Percentiles rank a stretch among this genome's conserved stretches.
These are phyloP conservation scores for Fistularia commersonii DNA, from an alignment of 2,797 vertebrate species.

Conservation along the genomic window DNA sequence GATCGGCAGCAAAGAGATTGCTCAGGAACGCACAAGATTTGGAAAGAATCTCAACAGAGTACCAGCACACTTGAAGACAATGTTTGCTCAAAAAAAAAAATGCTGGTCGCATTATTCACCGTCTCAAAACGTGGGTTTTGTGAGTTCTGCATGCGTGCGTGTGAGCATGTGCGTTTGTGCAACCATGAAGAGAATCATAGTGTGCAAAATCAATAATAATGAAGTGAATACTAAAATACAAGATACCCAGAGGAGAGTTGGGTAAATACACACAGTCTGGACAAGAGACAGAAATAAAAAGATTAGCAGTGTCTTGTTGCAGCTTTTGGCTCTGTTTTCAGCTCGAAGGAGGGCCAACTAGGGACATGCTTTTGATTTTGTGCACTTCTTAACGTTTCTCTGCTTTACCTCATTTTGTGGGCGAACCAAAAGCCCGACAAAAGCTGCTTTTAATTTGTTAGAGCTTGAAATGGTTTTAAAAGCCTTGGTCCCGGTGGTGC, in stretches of 20 bases:
- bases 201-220: conserved; percentile 19
- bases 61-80: neutral
- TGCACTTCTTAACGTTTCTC: conserved; percentile 10
- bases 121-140: conserved; percentile 10
- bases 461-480: too few relatives aligned
- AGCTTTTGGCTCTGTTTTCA: conserved; percentile 59
- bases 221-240: conserved; percentile 13
- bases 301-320: conserved; percentile 67
- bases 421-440: conserved; percentile 10
- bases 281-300: conserved; percentile 59
- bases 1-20: conserved; percentile 46
- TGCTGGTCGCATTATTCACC: conserved; percentile 9
- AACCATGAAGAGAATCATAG: conserved; percentile 9
- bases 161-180: neutral
- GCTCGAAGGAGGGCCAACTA: conserved; percentile 35
- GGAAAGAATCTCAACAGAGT: conserved; percentile 38
- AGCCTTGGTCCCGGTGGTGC: too few relatives aligned
- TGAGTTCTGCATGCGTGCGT: neutral
- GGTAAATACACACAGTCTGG: conserved; percentile 28
- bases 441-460: neutral
- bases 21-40: conserved; percentile 55
- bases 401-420: conserved; percentile 15
- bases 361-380: conserved; percentile 40
- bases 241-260: conserved; percentile 8
- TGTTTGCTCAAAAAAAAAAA: conserved; percentile 18